Conservation (phyloP, 2,797 vertebrate genomes). For the Neosilurus mollespiculum region DNA sequence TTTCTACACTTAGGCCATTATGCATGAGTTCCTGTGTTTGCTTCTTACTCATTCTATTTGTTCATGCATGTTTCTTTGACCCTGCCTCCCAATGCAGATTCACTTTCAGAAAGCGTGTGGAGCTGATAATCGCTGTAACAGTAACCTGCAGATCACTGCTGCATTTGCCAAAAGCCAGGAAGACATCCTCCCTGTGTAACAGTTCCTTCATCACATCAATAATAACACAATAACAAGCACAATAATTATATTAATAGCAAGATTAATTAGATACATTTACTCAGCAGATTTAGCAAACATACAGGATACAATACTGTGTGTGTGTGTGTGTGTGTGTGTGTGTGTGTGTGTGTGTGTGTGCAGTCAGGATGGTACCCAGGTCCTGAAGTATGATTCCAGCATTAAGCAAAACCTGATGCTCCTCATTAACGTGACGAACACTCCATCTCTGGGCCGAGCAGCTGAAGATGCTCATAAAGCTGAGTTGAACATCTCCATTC, state of each 20-base stretch:
- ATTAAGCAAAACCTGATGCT: conserved; percentile 69
- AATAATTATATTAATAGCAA: neutral
- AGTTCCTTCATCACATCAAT: neutral
- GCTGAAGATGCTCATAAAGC: conserved; percentile 82
- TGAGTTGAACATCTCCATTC: conserved; percentile 70
- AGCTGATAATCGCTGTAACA: conserved; percentile 77
- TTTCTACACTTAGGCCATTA: neutral
- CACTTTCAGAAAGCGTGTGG: conserved; percentile 84
- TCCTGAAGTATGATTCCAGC: conserved; percentile 71
- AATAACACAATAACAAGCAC: neutral
- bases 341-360: conserved; percentile 35
- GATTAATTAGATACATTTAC: neutral
- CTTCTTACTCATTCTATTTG: neutral
- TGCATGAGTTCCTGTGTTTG: neutral
- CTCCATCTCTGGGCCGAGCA: conserved; percentile 33
- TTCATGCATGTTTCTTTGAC: neutral
- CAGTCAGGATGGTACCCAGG: conserved; percentile 66
- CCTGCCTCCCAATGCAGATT: conserved; percentile 64
- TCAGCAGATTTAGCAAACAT: neutral
- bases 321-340: conserved; percentile 10
- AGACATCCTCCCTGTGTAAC: conserved; percentile 64
- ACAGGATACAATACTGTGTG: neutral
- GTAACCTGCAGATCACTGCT: conserved; percentile 78
- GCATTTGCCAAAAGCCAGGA: conserved; percentile 69
- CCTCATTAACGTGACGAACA: conserved; percentile 74